Base-by-base conservation (phyloP, 2,113 vertebrate species). In the Oncorhynchus gorbuscha region DNA sequence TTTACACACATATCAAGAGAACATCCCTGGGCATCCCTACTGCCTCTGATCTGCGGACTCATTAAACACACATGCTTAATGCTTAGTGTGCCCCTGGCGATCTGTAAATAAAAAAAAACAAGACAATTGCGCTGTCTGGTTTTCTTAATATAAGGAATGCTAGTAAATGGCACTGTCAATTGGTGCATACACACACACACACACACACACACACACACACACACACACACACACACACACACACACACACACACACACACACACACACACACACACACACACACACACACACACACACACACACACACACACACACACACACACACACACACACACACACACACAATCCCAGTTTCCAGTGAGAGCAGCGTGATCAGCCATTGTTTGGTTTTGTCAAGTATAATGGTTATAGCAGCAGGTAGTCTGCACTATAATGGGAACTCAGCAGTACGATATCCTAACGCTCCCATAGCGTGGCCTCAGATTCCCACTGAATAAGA, bases 371-470 rank as follows among this genome's bases (percentile, higher is more conserved):
- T 55, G 51, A 77, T 66, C 84, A 86, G 87, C 88, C 87, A 87
- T 84, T 79, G 64, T 84, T 89, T 87, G 77, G 85, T 86, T 88
- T 88, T 85, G 87, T 88, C 83, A 90, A 79, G 75, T 78, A 74
- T 86, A 88, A 92, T 89, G 88, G 83, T 86, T 90, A 89, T 85
- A 78, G 86, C 89, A 88, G 89, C 80, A 75, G 82, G 79, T 72
- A 83, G 79, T 74, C 72, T 55, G 4, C 4, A 18, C 13, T 55
- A 83, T 84, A 87, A 90, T 85, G 87, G 82, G 86, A 86, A 85
- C 79, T 82, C 85, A 12, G 81, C 85, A 64, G 39, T 45, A 69
- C 65, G 45, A 81, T 73, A 75, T 84, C 82, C 76, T 82, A 74
- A 82, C 80, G 77, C 84, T 86, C 86, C 87, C 66, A 24, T 73